Conservation (phyloP, 1,140 invertebrate species). For the Periplaneta americana region DNA sequence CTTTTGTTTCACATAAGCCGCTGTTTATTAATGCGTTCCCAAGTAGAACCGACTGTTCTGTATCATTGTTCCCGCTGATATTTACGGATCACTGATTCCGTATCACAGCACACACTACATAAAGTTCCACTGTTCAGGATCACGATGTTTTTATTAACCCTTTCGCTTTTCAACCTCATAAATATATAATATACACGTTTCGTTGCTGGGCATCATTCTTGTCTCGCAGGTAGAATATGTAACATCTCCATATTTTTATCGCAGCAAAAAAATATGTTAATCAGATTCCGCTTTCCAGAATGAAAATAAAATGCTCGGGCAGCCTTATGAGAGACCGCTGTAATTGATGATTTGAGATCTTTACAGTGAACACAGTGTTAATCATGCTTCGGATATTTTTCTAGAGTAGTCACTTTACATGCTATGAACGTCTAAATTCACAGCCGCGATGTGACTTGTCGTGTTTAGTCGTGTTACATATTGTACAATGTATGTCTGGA, state of each 20-base stretch:
- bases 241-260: neutral
- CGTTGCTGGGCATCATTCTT: neutral
- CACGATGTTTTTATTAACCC: neutral
- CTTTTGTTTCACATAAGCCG: too few relatives aligned
- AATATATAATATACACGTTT: neutral
- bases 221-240: neutral
- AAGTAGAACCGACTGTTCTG: too few relatives aligned
- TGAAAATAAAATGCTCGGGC: neutral
- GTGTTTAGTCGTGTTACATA: too few relatives aligned
- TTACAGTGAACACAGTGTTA: neutral
- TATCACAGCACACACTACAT: neutral
- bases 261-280: neutral
- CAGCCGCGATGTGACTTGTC: too few relatives aligned
- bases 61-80: neutral
- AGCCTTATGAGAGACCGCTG: neutral
- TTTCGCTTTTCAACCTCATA: neutral
- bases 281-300: neutral
- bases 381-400: too few relatives aligned
- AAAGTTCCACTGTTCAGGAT: neutral
- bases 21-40: too few relatives aligned
- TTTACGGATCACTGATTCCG: neutral
- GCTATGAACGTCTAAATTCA: too few relatives aligned
- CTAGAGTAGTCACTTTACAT: too few relatives aligned
- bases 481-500: too few relatives aligned
- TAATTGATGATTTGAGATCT: neutral